Evolutionary conservation across 2,113 vertebrate genomes (phyloP).

Genomic region (Chlorodrepanis virens): DNA sequence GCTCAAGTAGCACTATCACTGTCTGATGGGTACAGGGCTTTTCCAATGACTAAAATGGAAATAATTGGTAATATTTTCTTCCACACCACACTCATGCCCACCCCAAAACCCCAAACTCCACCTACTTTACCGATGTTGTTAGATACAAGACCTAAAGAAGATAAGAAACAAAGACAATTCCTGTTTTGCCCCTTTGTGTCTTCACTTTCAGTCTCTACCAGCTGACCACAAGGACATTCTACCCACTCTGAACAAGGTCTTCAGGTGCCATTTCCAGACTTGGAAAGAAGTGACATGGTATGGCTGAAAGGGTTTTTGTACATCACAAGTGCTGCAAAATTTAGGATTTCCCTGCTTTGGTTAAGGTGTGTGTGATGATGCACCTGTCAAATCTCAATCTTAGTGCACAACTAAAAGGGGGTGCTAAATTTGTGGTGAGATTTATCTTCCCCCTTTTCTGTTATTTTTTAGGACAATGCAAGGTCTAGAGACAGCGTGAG

Average conservation of each 20-base stretch:
- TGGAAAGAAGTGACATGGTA: not conserved
- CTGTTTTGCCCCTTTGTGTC: not conserved
- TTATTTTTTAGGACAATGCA: not conserved
- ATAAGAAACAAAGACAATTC: not conserved
- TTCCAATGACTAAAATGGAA: constrained; percentile 15
- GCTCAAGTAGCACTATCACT: constrained; percentile 10
- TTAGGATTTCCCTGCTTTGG: not conserved
- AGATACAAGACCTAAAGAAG: constrained; percentile 47
- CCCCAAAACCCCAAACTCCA: not conserved
- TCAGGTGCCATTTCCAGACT: not conserved
- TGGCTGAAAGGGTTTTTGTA: not conserved
- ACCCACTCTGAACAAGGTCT: not conserved
- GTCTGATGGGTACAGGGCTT: not conserved
- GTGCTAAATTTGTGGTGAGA: not conserved
- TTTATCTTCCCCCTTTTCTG: not conserved
- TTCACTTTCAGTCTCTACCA: constrained; percentile 17
- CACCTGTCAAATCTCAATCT: not conserved
- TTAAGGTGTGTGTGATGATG: not conserved
- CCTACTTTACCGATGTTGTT: constrained; percentile 33
- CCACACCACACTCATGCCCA: constrained; percentile 23
- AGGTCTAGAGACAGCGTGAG: not conserved
- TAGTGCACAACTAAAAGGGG: not conserved
- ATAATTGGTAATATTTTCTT: constrained; percentile 6
- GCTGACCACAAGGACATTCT: not conserved
- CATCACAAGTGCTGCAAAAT: not conserved